Percentiles rank a stretch among this genome's conserved stretches.
These are phyloP conservation scores for Drosophila suzukii DNA, from an alignment of 1,140 invertebrate species.

Conservation along the genomic window DNA sequence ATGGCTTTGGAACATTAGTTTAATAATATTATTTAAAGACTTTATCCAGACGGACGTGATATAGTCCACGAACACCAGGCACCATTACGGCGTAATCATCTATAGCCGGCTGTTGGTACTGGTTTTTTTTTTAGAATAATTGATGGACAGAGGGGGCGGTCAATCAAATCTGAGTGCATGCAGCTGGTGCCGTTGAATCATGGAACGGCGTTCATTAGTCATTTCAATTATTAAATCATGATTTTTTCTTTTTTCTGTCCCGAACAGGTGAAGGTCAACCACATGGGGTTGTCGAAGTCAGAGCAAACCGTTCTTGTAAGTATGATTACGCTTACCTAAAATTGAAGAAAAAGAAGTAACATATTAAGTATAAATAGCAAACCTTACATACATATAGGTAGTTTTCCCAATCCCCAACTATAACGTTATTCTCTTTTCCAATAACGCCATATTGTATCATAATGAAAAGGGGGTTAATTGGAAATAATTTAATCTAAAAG, in stretches of 20 bases:
- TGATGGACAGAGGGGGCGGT: slow-evolving; percentile 8
- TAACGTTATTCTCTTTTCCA: neutral
- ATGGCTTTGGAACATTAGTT: neutral
- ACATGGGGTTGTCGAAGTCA: neutral
- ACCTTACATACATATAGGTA: neutral
- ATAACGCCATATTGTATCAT: slow-evolving; percentile 1
- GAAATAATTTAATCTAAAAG: slow-evolving; percentile 64
- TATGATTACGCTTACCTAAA: slow-evolving; percentile 43
- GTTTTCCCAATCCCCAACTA: neutral
- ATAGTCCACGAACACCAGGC: neutral
- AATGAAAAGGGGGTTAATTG: slow-evolving; percentile 33
- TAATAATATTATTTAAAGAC: neutral
- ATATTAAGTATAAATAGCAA: neutral
- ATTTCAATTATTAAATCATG: slow-evolving; percentile 31
- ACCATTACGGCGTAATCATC: neutral
- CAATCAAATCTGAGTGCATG: slow-evolving; percentile 62
- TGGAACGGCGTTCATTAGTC: slow-evolving; percentile 39
- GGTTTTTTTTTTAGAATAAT: slow-evolving; percentile 38
- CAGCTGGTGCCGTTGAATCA: slow-evolving; percentile 49
- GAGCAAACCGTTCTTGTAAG: slow-evolving; percentile 22
- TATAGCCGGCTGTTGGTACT: slow-evolving; percentile 3
- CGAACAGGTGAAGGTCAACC: slow-evolving; percentile 27
- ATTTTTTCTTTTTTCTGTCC: neutral
- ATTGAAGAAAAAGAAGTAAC: slow-evolving; percentile 14
- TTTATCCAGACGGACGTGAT: neutral